Evolutionary conservation across 2,888 invertebrate species (phyloP).

Genomic region (Buathra laborator): DNA sequence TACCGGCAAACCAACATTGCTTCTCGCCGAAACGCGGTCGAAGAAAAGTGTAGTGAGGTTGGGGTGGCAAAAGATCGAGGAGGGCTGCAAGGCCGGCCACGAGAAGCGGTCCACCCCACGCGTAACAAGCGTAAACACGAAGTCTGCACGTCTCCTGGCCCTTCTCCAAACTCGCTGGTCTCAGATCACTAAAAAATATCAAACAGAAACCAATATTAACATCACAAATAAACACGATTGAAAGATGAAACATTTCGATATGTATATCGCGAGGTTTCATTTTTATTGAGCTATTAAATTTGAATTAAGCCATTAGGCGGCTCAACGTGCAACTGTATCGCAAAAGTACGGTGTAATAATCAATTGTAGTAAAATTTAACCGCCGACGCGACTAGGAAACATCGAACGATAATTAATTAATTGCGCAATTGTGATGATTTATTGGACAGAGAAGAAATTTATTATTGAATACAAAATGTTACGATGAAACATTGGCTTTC

Average conservation of each 20-base stretch:
- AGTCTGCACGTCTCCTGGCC: conserved; percentile 93
- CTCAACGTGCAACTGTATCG: not conserved
- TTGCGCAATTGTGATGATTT: not conserved
- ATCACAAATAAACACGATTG: not conserved
- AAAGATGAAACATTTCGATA: not conserved
- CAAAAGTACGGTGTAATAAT: not conserved
- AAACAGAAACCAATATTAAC: conserved; percentile 33
- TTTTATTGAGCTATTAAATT: not conserved
- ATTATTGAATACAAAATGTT: not conserved
- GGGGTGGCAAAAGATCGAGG: conserved; percentile 89
- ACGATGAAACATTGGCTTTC: not conserved
- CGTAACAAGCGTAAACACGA: conserved; percentile 93
- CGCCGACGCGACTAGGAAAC: not conserved
- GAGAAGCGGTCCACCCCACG: conserved; percentile 93
- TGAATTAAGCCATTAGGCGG: not conserved
- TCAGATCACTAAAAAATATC: conserved; percentile 89
- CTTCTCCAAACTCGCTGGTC: conserved; percentile 94
- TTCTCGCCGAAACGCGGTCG: conserved; percentile 92
- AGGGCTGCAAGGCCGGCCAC: conserved; percentile 91
- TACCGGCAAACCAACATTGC: conserved; percentile 94
- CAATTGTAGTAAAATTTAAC: not conserved
- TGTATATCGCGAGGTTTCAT: not conserved
- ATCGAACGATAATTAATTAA: not conserved
- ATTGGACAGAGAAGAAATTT: not conserved
- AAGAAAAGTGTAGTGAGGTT: conserved; percentile 87